Conservation (phyloP, 2,888 invertebrate species). For the Dolichomitus sp. region DNA sequence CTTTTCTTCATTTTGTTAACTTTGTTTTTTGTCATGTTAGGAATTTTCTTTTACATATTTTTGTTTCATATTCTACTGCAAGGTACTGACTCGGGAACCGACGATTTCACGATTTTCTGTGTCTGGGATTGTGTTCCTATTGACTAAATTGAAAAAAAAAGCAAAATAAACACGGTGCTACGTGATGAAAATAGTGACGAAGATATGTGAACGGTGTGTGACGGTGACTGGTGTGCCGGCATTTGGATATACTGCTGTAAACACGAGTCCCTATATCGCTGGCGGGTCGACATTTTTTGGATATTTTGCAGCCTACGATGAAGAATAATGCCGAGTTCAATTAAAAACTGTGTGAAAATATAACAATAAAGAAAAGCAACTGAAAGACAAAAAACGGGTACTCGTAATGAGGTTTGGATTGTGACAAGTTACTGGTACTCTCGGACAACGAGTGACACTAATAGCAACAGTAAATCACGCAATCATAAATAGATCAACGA, state of each 20-base stretch:
- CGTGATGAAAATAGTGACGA: conserved; percentile 60
- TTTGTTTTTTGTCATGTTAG: neutral
- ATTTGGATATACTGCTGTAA: conserved; percentile 65
- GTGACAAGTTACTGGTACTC: conserved; percentile 24
- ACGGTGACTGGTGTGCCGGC: conserved; percentile 64
- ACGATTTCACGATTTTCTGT: conserved; percentile 21
- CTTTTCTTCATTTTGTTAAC: neutral
- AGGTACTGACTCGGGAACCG: conserved; percentile 22
- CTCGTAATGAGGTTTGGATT: neutral
- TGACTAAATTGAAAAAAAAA: conserved; percentile 18
- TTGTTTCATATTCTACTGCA: conserved; percentile 1
- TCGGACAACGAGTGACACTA: conserved; percentile 34
- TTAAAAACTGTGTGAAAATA: conserved; percentile 41
- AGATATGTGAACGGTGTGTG: conserved; percentile 62
- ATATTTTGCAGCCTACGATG: conserved; percentile 45
- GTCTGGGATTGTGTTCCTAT: conserved; percentile 7
- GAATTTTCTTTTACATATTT: neutral
- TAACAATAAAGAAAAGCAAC: neutral
- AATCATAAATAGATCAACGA: neutral
- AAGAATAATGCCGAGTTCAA: conserved; percentile 32
- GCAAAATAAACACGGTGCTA: conserved; percentile 44
- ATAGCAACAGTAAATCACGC: neutral
- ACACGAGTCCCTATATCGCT: conserved; percentile 56
- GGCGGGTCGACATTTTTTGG: conserved; percentile 53
- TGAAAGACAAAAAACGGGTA: neutral